Percentiles rank a stretch among this genome's conserved stretches.
Conservation (phyloP, 2,888 invertebrate species). For the Cataglyphis cursor region DNA sequence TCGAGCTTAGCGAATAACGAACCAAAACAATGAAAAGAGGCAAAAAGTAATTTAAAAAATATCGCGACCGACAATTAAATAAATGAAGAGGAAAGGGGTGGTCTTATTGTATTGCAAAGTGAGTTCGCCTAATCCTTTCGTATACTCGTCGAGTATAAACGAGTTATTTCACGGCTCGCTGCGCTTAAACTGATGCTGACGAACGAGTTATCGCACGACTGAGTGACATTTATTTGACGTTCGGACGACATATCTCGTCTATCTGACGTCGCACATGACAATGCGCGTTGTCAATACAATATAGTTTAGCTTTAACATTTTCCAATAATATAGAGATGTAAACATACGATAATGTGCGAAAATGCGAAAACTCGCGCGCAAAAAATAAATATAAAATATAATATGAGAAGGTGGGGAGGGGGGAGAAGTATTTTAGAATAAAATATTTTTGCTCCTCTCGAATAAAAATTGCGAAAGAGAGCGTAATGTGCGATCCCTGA, state of each 20-base stretch:
- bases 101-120: background rate
- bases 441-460: conserved; percentile 35
- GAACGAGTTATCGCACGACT: conserved; percentile 35
- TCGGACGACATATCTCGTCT: conserved; percentile 29
- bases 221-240: conserved; percentile 52
- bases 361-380: background rate
- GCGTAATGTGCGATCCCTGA: conserved; percentile 13
- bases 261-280: conserved; percentile 26
- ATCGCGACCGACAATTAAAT: background rate
- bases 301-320: conserved; percentile 46
- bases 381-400: conserved; percentile 5
- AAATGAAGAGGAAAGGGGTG: background rate
- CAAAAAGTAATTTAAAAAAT: background rate
- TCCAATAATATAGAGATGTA: conserved; percentile 37
- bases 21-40: background rate
- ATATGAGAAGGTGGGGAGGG: background rate
- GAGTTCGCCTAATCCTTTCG: background rate
- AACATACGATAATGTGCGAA: background rate
- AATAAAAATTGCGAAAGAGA: conserved; percentile 21
- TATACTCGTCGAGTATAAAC: conserved; percentile 28
- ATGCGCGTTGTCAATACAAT: conserved; percentile 49
- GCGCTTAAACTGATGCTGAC: conserved; percentile 39
- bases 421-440: background rate
- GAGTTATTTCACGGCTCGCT: conserved; percentile 37
- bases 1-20: background rate